A percentile compares a stretch with the other conserved stretches of the same genome.
Conservation (phyloP, 2,113 vertebrate genomes). For the Cavia aperea region DNA sequence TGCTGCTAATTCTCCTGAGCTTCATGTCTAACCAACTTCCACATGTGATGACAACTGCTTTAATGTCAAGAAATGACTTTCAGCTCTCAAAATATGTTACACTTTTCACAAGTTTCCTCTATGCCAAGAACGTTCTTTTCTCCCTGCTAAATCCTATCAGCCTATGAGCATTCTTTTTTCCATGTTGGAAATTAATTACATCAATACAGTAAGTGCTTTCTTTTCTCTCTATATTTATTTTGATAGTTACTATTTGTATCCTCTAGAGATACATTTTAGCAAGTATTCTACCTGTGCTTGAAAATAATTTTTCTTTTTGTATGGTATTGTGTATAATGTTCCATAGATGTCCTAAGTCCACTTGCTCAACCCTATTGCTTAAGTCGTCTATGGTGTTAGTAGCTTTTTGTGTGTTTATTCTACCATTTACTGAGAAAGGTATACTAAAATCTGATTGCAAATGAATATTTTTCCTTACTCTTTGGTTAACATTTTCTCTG, state of each 20-base stretch:
- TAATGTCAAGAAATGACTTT: background rate
- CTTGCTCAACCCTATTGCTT: background rate
- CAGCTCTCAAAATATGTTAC: background rate
- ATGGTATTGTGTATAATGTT: background rate
- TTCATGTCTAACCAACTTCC: background rate
- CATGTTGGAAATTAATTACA: background rate
- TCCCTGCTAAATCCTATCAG: background rate
- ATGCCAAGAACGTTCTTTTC: background rate
- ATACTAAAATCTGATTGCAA: background rate
- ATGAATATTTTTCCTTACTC: too few species aligned
- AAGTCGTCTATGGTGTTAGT: background rate
- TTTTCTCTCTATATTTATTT: background rate
- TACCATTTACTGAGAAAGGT: background rate
- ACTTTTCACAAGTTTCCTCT: background rate
- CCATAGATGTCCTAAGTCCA: background rate
- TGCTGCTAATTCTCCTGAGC: background rate
- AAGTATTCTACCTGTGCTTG: background rate
- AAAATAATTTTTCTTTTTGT: background rate
- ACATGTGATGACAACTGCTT: background rate
- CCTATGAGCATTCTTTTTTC: background rate
- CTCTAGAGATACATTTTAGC: background rate
- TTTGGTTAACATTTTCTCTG: too few species aligned
- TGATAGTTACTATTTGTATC: background rate
- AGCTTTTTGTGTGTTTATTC: background rate
- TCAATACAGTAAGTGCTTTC: background rate